Evolutionary conservation across 2,888 invertebrate genomes (phyloP).

Genomic region (Eudemis profundana): DNA sequence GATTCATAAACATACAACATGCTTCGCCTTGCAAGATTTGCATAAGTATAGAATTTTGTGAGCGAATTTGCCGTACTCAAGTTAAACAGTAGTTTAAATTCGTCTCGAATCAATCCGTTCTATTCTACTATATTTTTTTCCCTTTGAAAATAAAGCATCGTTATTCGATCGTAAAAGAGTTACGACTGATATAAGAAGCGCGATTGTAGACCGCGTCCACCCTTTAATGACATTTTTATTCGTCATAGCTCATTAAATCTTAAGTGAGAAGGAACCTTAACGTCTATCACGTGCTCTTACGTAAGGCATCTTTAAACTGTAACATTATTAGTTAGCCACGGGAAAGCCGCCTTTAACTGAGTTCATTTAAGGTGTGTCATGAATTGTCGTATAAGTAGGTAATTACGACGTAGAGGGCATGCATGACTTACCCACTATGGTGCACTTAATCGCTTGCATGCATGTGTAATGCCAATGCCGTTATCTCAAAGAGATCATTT

Average conservation of each 20-base stretch:
- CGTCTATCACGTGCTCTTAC: constrained; percentile 15
- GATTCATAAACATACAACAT: constrained; percentile 6
- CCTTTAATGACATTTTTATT: constrained; percentile 17
- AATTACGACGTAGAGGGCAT: constrained; percentile 10
- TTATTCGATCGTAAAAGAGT: neutral
- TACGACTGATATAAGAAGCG: neutral
- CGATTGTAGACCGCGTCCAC: neutral
- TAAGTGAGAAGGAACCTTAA: constrained; percentile 18
- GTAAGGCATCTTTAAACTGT: constrained; percentile 22
- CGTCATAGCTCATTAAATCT: constrained; percentile 35
- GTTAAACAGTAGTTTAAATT: neutral
- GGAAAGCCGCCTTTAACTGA: constrained; percentile 18
- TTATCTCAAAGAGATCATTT: constrained; percentile 24
- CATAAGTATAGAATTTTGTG: too few relatives aligned
- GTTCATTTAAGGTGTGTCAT: constrained; percentile 8
- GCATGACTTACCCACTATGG: constrained; percentile 8
- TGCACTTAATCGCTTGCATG: constrained; percentile 20
- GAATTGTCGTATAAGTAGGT: neutral
- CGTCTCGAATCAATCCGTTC: neutral
- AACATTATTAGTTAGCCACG: constrained; percentile 18
- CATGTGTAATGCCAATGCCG: constrained; percentile 26
- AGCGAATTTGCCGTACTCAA: neutral
- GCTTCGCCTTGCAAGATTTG: neutral
- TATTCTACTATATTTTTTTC: neutral
- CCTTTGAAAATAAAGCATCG: neutral